Evolutionary conservation across 2,797 vertebrate genomes (phyloP).

Genomic region (Monodelphis domestica): DNA sequence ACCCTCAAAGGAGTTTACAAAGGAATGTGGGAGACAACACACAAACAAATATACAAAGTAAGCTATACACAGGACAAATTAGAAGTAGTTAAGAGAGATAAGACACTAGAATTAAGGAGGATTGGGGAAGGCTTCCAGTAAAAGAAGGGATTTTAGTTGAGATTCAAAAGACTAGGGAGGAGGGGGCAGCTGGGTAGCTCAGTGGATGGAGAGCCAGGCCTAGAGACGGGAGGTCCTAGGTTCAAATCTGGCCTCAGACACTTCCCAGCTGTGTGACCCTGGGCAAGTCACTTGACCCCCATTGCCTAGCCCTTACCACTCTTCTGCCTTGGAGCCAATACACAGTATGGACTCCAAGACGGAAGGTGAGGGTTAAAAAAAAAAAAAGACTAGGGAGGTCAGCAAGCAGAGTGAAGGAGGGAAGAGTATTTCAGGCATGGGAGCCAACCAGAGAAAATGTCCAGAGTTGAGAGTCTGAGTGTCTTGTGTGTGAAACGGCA

Average conservation of each 20-base stretch:
- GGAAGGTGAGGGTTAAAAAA: no score
- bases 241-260: no score
- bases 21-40: background rate
- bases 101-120: background rate
- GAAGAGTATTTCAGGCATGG: background rate
- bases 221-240: no score
- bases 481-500: background rate
- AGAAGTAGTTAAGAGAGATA: background rate
- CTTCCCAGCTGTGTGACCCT: no score
- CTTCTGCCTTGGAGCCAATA: no score
- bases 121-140: background rate
- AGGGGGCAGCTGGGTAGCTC: no score
- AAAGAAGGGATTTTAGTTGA: background rate
- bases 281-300: no score
- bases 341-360: no score
- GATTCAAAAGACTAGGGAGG: background rate
- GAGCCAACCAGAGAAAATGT: background rate
- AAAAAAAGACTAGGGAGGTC: background rate
- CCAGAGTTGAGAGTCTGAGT: background rate
- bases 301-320: no score
- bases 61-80: background rate
- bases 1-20: background rate
- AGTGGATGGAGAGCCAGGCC: no score
- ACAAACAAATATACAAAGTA: background rate
- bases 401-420: background rate